Evolutionary conservation across 37 sponge, comb jelly and placozoan species (phyloP).

Genomic region (Eunapius fragilis): DNA sequence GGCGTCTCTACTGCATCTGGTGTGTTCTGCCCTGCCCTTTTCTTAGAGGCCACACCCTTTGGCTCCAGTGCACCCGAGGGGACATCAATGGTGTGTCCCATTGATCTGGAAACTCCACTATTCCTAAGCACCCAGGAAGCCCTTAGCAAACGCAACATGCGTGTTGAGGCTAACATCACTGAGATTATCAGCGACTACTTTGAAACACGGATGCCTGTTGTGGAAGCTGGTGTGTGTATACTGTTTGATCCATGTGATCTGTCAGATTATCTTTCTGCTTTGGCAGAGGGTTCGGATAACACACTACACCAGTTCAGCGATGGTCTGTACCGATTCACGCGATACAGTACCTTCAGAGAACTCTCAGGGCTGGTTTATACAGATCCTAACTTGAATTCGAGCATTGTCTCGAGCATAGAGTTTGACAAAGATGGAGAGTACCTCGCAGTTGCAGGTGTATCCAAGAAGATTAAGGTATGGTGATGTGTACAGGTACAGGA

Average conservation of each 20-base stretch:
- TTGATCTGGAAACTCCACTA: background rate
- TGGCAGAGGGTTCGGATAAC: background rate
- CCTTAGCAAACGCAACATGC: constrained; percentile 3
- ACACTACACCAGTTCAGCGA: constrained; percentile 14
- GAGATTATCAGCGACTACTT: constrained; percentile 39
- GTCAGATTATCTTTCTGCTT: background rate
- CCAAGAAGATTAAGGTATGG: constrained; percentile 82
- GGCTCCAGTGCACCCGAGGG: background rate
- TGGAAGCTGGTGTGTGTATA: background rate
- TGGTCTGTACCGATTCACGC: constrained; percentile 28
- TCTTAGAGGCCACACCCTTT: background rate
- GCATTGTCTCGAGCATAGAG: constrained; percentile 85
- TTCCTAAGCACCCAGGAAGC: background rate
- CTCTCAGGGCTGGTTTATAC: constrained; percentile 52
- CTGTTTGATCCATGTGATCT: background rate
- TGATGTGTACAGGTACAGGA: background rate
- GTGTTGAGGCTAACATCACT: constrained; percentile 36
- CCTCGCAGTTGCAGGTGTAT: constrained; percentile 92
- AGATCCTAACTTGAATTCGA: constrained; percentile 11
- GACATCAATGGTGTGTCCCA: background rate
- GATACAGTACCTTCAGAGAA: constrained; percentile 14
- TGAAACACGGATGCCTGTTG: background rate
- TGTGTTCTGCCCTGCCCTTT: background rate
- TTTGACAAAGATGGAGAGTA: constrained; percentile 78
- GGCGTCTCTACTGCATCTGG: background rate